A percentile compares a stretch with the other conserved stretches of the same genome.
phyloP scores from a whole-genome alignment of 2,888 invertebrate genomes.

The Drosophila falleni region DNA sequence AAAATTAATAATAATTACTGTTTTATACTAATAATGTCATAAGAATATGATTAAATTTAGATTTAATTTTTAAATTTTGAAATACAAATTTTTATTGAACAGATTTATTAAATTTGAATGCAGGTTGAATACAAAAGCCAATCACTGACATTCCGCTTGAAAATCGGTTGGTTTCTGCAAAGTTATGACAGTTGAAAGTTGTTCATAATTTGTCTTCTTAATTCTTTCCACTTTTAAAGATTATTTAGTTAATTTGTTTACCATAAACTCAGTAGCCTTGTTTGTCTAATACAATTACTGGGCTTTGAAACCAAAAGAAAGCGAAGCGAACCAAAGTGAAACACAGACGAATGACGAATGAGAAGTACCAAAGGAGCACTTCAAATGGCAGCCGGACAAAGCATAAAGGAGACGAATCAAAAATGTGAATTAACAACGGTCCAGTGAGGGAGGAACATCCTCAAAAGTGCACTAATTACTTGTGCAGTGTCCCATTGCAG shows the following conservation, averaged over 20 bases:
- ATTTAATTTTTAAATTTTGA: no score
- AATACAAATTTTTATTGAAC: no score
- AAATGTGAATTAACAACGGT: constrained; percentile 51
- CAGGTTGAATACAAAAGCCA: no score
- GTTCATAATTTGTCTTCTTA: no score
- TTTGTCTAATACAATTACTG: background rate
- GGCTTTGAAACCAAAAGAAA: constrained; percentile 19
- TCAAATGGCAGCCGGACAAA: constrained; percentile 49
- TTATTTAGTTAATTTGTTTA: background rate
- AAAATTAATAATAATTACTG: no score
- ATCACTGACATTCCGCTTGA: no score
- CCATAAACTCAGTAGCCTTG: background rate
- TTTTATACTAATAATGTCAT: no score
- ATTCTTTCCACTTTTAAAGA: no score
- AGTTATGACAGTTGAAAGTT: no score
- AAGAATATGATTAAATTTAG: no score
- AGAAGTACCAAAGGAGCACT: constrained; percentile 27
- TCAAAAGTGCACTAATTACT: constrained; percentile 71
- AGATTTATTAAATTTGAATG: no score
- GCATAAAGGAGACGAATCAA: constrained; percentile 17
- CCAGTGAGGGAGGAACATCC: constrained; percentile 56
- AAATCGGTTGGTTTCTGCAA: no score
- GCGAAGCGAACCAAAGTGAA: constrained; percentile 33
- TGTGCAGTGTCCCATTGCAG: constrained; percentile 51
- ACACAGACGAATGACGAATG: constrained; percentile 1